These are phyloP conservation scores for Hystrix cristata DNA, from an alignment of 2,113 vertebrate species.

Conservation along the genomic window DNA sequence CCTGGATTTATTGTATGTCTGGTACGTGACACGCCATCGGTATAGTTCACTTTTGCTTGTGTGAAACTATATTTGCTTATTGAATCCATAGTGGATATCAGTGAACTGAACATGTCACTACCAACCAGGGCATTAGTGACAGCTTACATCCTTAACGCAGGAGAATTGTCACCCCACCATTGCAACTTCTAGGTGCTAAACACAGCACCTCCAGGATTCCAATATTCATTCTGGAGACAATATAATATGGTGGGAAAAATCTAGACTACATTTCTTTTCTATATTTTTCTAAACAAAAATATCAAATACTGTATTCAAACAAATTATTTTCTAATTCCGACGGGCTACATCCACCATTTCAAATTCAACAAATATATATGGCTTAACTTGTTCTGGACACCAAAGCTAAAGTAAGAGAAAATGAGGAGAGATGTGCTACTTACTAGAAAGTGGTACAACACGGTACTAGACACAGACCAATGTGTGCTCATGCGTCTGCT, in stretches of 20 bases:
- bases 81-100: background rate
- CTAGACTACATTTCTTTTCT: background rate
- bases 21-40: background rate
- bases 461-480: background rate
- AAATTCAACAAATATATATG: background rate
- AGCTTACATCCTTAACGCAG: background rate
- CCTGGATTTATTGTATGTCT: background rate
- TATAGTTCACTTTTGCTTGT: background rate
- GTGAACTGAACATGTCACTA: background rate
- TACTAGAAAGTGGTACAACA: background rate
- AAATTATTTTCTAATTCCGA: background rate
- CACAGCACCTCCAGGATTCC: background rate
- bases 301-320: background rate
- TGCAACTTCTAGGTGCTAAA: background rate
- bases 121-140: background rate
- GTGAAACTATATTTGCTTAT: background rate
- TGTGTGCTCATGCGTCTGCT: background rate
- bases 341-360: background rate
- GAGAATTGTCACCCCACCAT: background rate
- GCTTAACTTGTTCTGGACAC: background rate
- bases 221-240: background rate
- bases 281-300: slow-evolving; percentile 31
- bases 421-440: background rate
- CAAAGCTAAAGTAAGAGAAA: background rate
- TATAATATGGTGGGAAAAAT: background rate